Evolutionary conservation across 2,888 invertebrate genomes (phyloP), one percentile per base, ranked within the genome.

Genomic region (Eristalis pertinax): DNA sequence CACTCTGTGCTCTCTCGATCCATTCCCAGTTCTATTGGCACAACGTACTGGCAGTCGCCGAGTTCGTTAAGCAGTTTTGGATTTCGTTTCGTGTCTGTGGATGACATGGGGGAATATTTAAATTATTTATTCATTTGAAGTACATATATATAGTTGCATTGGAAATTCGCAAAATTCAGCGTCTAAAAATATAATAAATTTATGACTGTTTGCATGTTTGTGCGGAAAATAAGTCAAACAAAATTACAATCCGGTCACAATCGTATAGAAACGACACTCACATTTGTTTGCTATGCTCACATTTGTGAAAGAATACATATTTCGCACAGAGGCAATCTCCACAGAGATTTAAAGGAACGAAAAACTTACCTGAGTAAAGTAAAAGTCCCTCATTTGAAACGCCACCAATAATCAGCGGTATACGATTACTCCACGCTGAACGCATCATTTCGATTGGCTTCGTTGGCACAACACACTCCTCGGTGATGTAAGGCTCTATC

Each of bases 361-460:
- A 8, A 0, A 62, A 72, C 83, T 69, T 67, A 91, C 91, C 91
- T 70, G 90, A 82, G 84, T 92, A 92, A 32, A 93, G 88, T 35
- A 93, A 75, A 15, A 93, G 88, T 0, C 93, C 93, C 89, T 93
- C 93, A 81, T 92, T 91, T 29, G 93, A 92, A 8, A 91, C 92
- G 1, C 92, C 92, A 2, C 93, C 93, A 63, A 93, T 80, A 5
- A 93, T 91, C 70, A 93, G 89, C 11, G 93, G 93, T 83, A 93
- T 92, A 26, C 89, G 90, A 82, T 92, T 92, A 78, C 92, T 91
- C 93, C 93, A 93, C 43, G 92, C 90, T 7, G 90, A 91, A 69
- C 91, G 90, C 91, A 91, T 91, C 92, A 93, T 91, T 77, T 91
- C 89, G 26, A 92, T 90, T 10, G 93, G 93, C 50, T 91, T 91